phyloP scores from a whole-genome alignment of 2,797 vertebrate species.

The Vespertilio murinus region DNA sequence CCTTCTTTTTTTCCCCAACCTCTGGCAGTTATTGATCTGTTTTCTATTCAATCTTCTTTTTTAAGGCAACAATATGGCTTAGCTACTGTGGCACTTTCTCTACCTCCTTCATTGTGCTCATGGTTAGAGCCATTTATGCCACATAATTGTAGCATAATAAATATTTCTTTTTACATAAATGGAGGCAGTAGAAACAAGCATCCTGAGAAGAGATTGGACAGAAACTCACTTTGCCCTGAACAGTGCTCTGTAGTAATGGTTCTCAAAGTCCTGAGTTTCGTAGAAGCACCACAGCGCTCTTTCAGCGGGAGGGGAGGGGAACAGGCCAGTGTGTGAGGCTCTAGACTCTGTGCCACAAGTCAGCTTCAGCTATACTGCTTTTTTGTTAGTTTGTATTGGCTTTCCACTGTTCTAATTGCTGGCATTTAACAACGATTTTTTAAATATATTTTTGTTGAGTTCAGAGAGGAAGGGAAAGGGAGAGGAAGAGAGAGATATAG shows the following conservation, averaged over 20 bases:
- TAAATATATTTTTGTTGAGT: too few species aligned
- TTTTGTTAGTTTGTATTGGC: not conserved
- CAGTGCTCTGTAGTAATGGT: not conserved
- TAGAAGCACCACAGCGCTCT: not conserved
- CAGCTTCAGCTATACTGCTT: not conserved
- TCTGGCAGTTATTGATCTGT: not conserved
- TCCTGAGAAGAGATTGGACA: not conserved
- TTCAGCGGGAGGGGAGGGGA: not conserved
- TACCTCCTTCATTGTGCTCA: not conserved
- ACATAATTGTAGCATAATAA: not conserved
- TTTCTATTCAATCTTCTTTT: not conserved
- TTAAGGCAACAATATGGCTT: not conserved
- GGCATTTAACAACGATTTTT: slow-evolving; percentile 1
- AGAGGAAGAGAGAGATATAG: too few species aligned
- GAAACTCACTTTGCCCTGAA: slow-evolving; percentile 22
- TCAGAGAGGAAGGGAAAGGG: too few species aligned
- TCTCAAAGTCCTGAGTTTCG: not conserved
- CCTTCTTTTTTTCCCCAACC: not conserved
- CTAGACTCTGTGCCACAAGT: not conserved
- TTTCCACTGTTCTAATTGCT: not conserved
- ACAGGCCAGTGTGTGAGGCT: too few species aligned
- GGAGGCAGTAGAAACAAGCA: not conserved
- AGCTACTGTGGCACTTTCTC: not conserved
- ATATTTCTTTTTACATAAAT: slow-evolving; percentile 38
- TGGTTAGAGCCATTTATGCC: not conserved